Evolutionary conservation across 2,888 invertebrate species (phyloP).

Genomic region (Caenorhabditis sinica): DNA sequence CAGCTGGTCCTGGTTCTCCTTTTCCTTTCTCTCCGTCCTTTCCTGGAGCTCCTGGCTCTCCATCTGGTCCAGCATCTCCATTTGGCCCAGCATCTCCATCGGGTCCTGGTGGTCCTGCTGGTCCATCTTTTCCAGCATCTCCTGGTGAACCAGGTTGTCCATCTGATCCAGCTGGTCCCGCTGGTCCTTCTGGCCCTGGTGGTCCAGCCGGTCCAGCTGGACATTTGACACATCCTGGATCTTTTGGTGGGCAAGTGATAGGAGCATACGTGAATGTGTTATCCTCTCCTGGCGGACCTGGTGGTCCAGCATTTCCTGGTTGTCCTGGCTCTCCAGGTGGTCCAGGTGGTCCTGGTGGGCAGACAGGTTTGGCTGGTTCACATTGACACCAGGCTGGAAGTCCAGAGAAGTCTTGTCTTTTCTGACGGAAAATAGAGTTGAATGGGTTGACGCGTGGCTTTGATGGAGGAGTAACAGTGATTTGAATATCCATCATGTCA

Average conservation of each 20-base stretch:
- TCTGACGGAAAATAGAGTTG: slow-evolving; percentile 80
- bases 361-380: slow-evolving; percentile 68
- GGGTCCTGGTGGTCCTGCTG: slow-evolving; percentile 66
- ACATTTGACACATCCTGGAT: slow-evolving; percentile 66
- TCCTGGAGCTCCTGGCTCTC: slow-evolving; percentile 65
- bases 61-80: slow-evolving; percentile 63
- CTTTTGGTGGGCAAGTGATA: slow-evolving; percentile 67
- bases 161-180: slow-evolving; percentile 64
- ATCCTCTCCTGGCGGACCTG: slow-evolving; percentile 69
- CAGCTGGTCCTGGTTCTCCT: slow-evolving; percentile 64
- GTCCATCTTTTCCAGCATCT: slow-evolving; percentile 66
- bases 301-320: slow-evolving; percentile 66
- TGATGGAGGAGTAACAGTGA: slow-evolving; percentile 80
- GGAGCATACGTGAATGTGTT: slow-evolving; percentile 66
- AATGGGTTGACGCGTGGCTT: slow-evolving; percentile 75
- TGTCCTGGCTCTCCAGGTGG: slow-evolving; percentile 74
- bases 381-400: slow-evolving; percentile 74
- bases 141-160: slow-evolving; percentile 64
- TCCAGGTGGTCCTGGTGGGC: slow-evolving; percentile 71
- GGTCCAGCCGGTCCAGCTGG: slow-evolving; percentile 67
- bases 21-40: slow-evolving; percentile 67
- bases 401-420: slow-evolving; percentile 67
- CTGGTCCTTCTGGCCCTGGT: slow-evolving; percentile 65
- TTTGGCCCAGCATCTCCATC: slow-evolving; percentile 62
- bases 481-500: slow-evolving; percentile 81